Evolutionary conservation across 2,113 vertebrate genomes (phyloP).

Genomic region (Callorhinus ursinus): DNA sequence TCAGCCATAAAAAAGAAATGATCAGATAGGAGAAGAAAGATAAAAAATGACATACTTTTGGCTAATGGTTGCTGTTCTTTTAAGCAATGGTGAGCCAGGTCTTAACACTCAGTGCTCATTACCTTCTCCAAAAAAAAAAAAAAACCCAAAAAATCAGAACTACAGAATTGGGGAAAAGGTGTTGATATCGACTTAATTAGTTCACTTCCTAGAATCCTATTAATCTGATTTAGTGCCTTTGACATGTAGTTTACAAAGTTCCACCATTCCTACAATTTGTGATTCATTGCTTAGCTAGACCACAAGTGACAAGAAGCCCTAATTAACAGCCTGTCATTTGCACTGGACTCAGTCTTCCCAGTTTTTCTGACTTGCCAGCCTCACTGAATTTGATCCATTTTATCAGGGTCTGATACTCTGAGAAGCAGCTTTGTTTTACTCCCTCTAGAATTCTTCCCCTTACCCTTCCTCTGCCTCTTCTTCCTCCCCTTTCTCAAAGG

Average conservation of each 20-base stretch:
- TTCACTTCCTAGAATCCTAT: neutral
- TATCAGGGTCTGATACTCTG: neutral
- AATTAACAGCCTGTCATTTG: neutral
- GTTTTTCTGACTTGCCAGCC: neutral
- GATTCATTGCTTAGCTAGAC: slow-evolving; percentile 49
- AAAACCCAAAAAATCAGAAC: neutral
- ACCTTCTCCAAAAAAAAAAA: neutral
- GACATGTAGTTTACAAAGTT: slow-evolving; percentile 39
- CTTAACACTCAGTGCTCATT: neutral
- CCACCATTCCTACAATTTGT: neutral
- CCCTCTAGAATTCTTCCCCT: neutral
- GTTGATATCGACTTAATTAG: slow-evolving; percentile 56
- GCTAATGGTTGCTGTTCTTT: neutral
- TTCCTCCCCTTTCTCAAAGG: neutral
- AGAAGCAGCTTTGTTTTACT: neutral
- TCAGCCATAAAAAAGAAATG: neutral
- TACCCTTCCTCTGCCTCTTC: no score
- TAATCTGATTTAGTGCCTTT: slow-evolving; percentile 31
- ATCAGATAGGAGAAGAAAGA: neutral
- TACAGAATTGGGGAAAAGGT: neutral
- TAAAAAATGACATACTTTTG: neutral
- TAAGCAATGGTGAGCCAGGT: neutral
- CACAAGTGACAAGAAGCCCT: neutral
- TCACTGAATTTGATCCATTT: neutral
- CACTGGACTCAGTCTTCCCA: neutral